Evolutionary conservation across 2,113 vertebrate species (phyloP).

Genomic region (Cochlearius cochlearius): DNA sequence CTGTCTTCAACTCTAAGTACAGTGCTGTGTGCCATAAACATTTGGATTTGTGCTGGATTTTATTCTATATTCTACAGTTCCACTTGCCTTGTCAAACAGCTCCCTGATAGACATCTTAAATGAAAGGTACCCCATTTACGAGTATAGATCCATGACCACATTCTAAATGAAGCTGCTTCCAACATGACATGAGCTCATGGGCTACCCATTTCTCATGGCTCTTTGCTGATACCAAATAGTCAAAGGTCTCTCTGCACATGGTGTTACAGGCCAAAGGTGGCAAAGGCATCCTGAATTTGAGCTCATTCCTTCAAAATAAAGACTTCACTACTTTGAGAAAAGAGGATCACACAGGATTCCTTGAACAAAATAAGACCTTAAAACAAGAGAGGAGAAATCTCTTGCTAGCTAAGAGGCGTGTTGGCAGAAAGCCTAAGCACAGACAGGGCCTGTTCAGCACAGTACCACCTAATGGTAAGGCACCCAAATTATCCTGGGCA

Average conservation of each 20-base stretch:
- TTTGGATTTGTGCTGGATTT: background rate
- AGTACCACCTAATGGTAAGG: no score
- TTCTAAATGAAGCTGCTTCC: background rate
- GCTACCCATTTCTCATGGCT: background rate
- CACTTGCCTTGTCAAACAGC: background rate
- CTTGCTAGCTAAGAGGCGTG: background rate
- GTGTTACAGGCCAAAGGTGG: background rate
- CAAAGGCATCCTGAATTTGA: background rate
- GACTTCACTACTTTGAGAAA: background rate
- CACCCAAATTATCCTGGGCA: background rate
- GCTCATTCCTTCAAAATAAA: background rate
- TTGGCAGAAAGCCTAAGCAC: background rate
- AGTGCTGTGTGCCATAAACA: background rate
- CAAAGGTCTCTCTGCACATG: background rate
- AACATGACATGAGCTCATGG: background rate
- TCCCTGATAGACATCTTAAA: background rate
- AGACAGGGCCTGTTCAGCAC: background rate
- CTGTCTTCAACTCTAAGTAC: background rate
- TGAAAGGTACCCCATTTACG: background rate
- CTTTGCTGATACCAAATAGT: background rate
- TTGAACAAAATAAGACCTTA: background rate
- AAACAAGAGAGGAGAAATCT: background rate
- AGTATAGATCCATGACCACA: rapidly evolving
- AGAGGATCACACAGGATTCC: background rate
- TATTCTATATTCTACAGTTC: background rate